Evolutionary conservation across 2,888 invertebrate species (phyloP), one percentile per base, ranked within the genome.

Genomic region (Drosophila melanocephala): DNA sequence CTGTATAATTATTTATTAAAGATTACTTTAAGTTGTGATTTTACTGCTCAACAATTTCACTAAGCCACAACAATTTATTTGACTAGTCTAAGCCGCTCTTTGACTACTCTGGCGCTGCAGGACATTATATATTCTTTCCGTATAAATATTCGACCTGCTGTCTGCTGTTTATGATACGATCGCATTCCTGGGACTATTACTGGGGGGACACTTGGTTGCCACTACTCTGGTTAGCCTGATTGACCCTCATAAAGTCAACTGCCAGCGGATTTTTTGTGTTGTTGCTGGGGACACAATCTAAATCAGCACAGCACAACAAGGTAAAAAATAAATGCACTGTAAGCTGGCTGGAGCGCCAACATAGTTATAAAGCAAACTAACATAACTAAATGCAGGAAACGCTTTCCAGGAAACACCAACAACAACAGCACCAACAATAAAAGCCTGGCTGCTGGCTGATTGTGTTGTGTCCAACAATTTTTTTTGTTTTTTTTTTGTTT

Each of bases 161-260:
- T 47, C 58, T 52, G 57, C 42, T 10, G 6, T 28, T 51, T 5
- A 16, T 35, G 67, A 81, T 72, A 68, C 44, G 72, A 77, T 76
- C 73, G 63, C 73, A 81, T 79, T 81, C 81, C 81, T 30, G 47
- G 52, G 33, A 39, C 53, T 51, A 16, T 22, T 44, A 37, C 28
- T 37, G 14, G 7, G 35, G 32, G 56, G 56, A 64, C 56, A 63
- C 44, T 56, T 53, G 5, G 26, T 37, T 28, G 35, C 56, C 44
- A 62, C 28, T 61, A 71, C 57, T 33, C 77, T 53, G 62, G 64
- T 73, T 84, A 84, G 75, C 77, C 84, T 77, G 85, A 85, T 85
- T 86, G 86, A 87, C 90, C 86, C 90, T 89, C 88, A 89, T 86
- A 80, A 89, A 87, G 87, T 83, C 86, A 87, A 83, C 78, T 77